Base-by-base conservation (phyloP, 2,797 vertebrate genomes). In the Monodelphis domestica region DNA sequence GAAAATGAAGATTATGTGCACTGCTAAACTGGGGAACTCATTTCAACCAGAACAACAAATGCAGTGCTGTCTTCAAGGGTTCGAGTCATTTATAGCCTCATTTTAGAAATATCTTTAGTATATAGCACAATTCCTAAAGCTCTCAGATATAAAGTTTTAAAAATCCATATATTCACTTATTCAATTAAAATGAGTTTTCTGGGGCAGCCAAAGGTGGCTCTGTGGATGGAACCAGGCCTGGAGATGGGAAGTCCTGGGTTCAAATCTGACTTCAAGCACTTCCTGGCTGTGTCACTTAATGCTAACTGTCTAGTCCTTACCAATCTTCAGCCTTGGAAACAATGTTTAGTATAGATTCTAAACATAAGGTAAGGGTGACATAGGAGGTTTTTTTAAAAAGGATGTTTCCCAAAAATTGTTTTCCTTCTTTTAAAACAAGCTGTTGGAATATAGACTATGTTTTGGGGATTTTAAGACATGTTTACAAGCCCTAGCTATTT, bases 401-500 rank as follows among this genome's bases (percentile, higher is more conserved):
- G 5, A 17, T 78, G 21, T 93, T 87, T 87, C 1, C 93, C 21
- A 92, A 87, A 30, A 95, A 57, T 15, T 70, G 38, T 84, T 84
- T 84, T 26, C 9, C 17, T 45, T 70, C 59, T 70, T 78, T 78
- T 45, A 78, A 38, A 78, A 45, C 6, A 78, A 38, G 21, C 21
- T 45, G 24, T 26, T 84, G 38, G 24, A 45, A 84, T 84, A 4
- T 1, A 26, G 70, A 38, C 38, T 26, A 10, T 45, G 38, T 84
- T 78, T 45, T 84, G 24, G 9, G 26, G 38, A 24, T 26, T 26
- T 26, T 21, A 50, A 84, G 38, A 50, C 38, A 45, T 50, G 52
- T 87, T 92, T 29, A 59, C 92, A 88, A 15, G n/a, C 87, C 89
- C n/a, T 89, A 11, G 12, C 50, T 88, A 24, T 57, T 92, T 91